Conservation (phyloP, 2,113 vertebrate species). For the Alces alces region DNA sequence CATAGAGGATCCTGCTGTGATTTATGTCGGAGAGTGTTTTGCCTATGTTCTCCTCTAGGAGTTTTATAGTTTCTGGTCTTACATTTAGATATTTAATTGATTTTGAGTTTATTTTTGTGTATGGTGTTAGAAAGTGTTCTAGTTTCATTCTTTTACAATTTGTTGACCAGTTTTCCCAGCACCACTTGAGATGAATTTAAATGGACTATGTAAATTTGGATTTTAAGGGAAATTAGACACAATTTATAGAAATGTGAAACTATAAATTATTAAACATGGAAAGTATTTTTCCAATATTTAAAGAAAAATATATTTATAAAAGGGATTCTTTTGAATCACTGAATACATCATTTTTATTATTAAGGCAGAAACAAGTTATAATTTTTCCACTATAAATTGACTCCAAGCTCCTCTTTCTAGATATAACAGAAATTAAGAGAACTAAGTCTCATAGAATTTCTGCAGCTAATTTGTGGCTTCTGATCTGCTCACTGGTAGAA, state of each 20-base stretch:
- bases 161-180: too few species aligned
- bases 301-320: constrained; percentile 87
- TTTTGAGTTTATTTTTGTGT: too few species aligned
- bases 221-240: not conserved
- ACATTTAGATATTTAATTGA: too few species aligned
- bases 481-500: not conserved
- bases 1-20: too few species aligned
- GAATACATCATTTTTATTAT: constrained; percentile 76
- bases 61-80: too few species aligned
- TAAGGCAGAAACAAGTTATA: constrained; percentile 77
- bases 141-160: too few species aligned
- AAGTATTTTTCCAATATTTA: constrained; percentile 73
- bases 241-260: not conserved
- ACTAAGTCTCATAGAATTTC: not conserved
- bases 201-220: not conserved
- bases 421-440: not conserved
- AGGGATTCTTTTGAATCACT: constrained; percentile 77
- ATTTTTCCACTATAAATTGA: constrained; percentile 76
- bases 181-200: not conserved
- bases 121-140: too few species aligned
- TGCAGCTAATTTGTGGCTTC: not conserved
- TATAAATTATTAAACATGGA: not conserved
- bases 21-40: too few species aligned
- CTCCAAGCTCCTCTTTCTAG: not conserved
- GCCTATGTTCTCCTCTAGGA: too few species aligned